A percentile compares a stretch with the other conserved stretches of the same genome.
These are phyloP conservation scores for Amphibalanus amphitrite DNA, from an alignment of 1,140 invertebrate species.

Conservation along the genomic window DNA sequence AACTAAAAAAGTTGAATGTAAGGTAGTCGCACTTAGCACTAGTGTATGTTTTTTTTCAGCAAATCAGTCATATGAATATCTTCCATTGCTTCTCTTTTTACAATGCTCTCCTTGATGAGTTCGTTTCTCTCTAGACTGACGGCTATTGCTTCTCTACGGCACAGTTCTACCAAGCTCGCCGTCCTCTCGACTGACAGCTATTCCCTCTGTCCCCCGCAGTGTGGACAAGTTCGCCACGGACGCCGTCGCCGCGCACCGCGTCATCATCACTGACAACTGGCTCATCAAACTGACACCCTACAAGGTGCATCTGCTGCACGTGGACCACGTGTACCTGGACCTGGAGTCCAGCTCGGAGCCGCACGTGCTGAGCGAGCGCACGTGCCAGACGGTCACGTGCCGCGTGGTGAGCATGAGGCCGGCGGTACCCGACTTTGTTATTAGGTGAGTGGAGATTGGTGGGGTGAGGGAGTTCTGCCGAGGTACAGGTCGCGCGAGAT, in stretches of 20 bases:
- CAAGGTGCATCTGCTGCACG: constrained; percentile 50
- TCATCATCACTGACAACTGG: constrained; percentile 71
- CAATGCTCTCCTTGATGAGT: no score
- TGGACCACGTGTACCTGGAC: constrained; percentile 53
- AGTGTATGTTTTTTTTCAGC: no score
- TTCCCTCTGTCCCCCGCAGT: no score
- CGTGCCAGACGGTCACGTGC: constrained; percentile 63
- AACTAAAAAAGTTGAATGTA: no score
- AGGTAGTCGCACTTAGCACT: no score
- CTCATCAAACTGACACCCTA: constrained; percentile 69
- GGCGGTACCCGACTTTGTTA: constrained; percentile 24
- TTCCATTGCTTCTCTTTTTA: no score
- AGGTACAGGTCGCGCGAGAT: no score
- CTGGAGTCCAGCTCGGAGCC: constrained; percentile 56
- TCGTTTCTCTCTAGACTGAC: no score
- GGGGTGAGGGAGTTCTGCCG: constrained; percentile 12
- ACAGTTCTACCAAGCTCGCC: no score
- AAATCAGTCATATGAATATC: no score
- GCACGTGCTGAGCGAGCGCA: constrained; percentile 37
- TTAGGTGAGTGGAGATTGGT: constrained; percentile 21
- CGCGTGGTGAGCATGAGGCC: constrained; percentile 42
- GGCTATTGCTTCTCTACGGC: no score
- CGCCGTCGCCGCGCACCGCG: constrained; percentile 43
- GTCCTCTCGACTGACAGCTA: no score
- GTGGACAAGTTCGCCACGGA: constrained; percentile 55